These are phyloP conservation scores for Holacanthella duospinosa DNA, from an alignment of 2,888 invertebrate genomes.

Conservation along the genomic window DNA sequence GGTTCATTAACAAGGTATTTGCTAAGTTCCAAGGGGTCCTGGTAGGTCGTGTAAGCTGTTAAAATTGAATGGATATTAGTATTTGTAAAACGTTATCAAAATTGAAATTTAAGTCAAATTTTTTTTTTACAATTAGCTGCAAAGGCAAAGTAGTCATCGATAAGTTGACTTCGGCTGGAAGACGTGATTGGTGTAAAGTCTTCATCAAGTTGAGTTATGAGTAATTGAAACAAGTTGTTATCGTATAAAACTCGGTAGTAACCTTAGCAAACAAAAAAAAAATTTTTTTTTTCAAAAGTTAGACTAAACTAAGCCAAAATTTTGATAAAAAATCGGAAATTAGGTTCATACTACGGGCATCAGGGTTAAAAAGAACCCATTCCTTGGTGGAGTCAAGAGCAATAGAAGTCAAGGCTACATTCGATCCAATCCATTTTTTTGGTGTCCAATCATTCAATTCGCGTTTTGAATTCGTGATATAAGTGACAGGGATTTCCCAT, in stretches of 20 bases:
- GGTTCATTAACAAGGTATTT: slow-evolving; percentile 19
- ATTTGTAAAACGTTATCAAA: neutral
- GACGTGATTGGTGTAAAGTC: neutral
- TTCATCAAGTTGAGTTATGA: neutral
- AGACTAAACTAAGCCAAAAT: neutral
- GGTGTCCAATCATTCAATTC: neutral
- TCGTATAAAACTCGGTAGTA: neutral
- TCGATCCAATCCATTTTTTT: neutral
- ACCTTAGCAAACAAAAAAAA: neutral
- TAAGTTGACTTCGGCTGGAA: neutral
- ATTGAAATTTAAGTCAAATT: neutral
- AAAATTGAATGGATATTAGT: too few species aligned
- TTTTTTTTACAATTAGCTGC: neutral
- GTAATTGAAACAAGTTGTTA: neutral
- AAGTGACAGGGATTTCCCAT: neutral
- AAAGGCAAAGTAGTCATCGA: neutral
- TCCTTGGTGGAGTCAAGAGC: neutral
- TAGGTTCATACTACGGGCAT: neutral
- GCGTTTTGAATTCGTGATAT: neutral
- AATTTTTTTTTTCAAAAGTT: neutral
- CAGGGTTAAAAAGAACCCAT: neutral
- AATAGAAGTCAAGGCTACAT: neutral
- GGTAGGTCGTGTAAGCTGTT: slow-evolving; percentile 11
- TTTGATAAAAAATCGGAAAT: too few species aligned
- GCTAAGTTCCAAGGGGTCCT: slow-evolving; percentile 16